phyloP scores from a whole-genome alignment of 2,888 invertebrate species.

The Pammene aurita region DNA sequence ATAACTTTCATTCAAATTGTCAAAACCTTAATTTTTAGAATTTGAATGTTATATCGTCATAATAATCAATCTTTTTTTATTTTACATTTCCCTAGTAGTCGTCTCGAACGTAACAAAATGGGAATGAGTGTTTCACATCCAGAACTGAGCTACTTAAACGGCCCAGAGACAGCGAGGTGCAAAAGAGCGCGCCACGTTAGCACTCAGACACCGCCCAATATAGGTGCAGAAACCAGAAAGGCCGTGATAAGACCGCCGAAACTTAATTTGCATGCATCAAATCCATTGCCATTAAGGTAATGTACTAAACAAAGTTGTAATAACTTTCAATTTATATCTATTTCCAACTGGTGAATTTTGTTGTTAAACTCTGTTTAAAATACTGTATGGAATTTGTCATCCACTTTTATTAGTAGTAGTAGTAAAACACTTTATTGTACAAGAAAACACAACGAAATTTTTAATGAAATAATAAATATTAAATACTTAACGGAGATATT shows the following conservation, averaged over 20 bases:
- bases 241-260: constrained; percentile 69
- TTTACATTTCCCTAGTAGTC: constrained; percentile 1
- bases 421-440: too few species aligned
- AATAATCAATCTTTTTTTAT: too few species aligned
- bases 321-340: not conserved
- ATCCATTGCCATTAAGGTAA: constrained; percentile 73
- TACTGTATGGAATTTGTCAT: too few species aligned
- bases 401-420: too few species aligned
- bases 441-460: too few species aligned
- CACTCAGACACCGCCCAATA: constrained; percentile 88
- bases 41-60: too few species aligned
- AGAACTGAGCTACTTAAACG: constrained; percentile 85
- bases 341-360: too few species aligned
- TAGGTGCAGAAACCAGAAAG: constrained; percentile 85
- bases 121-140: constrained; percentile 83
- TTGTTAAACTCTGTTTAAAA: too few species aligned
- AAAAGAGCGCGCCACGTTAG: constrained; percentile 84
- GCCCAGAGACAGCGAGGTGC: constrained; percentile 65
- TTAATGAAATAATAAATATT: too few species aligned
- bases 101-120: constrained; percentile 71
- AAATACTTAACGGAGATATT: too few species aligned
- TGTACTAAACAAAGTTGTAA: too few species aligned
- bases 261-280: constrained; percentile 67
- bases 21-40: not conserved
- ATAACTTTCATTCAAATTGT: not conserved